Evolutionary conservation across 2,888 invertebrate genomes (phyloP).

Genomic region (Antheraea assamensis): DNA sequence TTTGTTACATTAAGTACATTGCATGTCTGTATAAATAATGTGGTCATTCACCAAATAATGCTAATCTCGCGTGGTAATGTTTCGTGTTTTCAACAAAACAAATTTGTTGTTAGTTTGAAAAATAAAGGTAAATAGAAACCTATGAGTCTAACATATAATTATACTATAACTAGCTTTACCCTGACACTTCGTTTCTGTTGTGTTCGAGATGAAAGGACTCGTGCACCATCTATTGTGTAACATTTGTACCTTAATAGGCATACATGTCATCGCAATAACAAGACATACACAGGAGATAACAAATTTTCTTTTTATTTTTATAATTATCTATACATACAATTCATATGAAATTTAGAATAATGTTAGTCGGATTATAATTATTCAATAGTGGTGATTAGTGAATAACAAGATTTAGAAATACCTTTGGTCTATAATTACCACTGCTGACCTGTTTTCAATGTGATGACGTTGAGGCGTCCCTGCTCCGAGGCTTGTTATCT

Average conservation of each 20-base stretch:
- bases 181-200: too few species aligned
- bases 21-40: neutral
- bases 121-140: neutral
- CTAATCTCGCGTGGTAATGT: conserved; percentile 3
- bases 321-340: neutral
- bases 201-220: too few species aligned
- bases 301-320: too few species aligned
- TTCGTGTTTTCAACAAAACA: neutral
- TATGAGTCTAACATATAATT: neutral
- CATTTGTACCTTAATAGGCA: too few species aligned
- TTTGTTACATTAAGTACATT: neutral
- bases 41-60: conserved; percentile 7
- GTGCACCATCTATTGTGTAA: too few species aligned
- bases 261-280: too few species aligned
- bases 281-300: too few species aligned
- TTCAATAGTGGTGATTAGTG: neutral
- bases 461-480: conserved; percentile 20
- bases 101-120: neutral
- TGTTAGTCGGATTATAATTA: too few species aligned
- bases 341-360: neutral
- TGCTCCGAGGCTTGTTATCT: conserved; percentile 20
- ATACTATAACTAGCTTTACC: neutral
- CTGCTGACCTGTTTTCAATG: conserved; percentile 18
- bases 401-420: neutral
- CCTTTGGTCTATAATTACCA: neutral